Percentiles rank a stretch among this genome's conserved stretches.
These are phyloP conservation scores for Gymnocheta viridis DNA, from an alignment of 2,888 invertebrate genomes.

Conservation along the genomic window DNA sequence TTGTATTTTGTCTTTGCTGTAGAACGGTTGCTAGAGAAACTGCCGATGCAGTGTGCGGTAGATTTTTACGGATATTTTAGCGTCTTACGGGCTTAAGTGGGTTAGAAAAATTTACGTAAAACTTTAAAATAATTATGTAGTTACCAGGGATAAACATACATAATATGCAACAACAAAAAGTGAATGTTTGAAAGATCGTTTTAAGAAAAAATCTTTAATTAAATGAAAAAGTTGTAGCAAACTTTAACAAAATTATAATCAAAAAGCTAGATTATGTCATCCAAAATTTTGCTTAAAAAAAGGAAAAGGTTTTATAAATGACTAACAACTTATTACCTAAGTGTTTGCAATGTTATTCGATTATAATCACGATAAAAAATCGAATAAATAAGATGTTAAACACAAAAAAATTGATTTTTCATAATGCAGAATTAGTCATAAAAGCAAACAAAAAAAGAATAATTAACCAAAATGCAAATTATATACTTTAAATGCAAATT, in stretches of 20 bases:
- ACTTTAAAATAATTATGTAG: conserved; percentile 20
- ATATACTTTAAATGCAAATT: conserved; percentile 53
- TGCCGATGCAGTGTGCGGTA: not conserved
- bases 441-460: conserved; percentile 10
- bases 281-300: not conserved
- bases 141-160: not conserved
- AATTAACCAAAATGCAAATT: conserved; percentile 40
- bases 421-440: conserved; percentile 43
- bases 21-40: conserved; percentile 47
- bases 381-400: conserved; percentile 7
- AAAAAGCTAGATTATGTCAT: conserved; percentile 54
- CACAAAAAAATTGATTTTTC: conserved; percentile 4
- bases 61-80: conserved; percentile 2
- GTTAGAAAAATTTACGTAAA: conserved; percentile 58
- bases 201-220: conserved; percentile 5
- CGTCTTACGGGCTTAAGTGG: conserved; percentile 49
- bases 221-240: conserved; percentile 1
- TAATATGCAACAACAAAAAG: conserved; percentile 18
- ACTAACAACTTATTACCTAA: not conserved
- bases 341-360: not conserved
- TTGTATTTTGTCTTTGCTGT: conserved; percentile 60
- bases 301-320: conserved; percentile 2
- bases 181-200: conserved; percentile 2
- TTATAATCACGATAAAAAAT: not conserved
- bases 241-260: conserved; percentile 17